phyloP scores from a whole-genome alignment of 1,140 invertebrate species.

The Oedothorax gibbosus region DNA sequence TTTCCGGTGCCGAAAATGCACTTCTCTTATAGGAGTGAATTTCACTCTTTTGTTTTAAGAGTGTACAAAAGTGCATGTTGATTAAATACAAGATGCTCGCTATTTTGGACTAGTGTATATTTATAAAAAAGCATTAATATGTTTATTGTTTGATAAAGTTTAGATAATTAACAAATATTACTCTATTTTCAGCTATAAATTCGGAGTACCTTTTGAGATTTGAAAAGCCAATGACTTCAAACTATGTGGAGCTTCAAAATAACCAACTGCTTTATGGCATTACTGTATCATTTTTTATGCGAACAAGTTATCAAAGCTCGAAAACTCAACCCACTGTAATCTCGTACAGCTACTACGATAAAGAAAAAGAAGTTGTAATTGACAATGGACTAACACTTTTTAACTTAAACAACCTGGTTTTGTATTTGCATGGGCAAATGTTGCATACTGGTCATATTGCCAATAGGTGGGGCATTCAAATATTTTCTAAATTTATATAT shows the following conservation, averaged over 20 bases:
- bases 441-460: slow-evolving; percentile 37
- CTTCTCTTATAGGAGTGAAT: too few relatives aligned
- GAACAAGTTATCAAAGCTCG: not conserved
- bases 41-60: too few relatives aligned
- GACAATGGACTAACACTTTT: slow-evolving; percentile 54
- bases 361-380: not conserved
- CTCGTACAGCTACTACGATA: slow-evolving; percentile 42
- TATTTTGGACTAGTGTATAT: too few relatives aligned
- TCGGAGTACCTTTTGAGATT: slow-evolving; percentile 28
- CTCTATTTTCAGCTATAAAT: slow-evolving; percentile 22
- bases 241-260: slow-evolving; percentile 35
- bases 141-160: too few relatives aligned
- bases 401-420: slow-evolving; percentile 30
- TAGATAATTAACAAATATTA: too few relatives aligned
- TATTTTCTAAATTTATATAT: not conserved
- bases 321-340: slow-evolving; percentile 31
- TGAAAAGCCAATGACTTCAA: slow-evolving; percentile 16
- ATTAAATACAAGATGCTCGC: too few relatives aligned
- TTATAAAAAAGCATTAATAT: too few relatives aligned
- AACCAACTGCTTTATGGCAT: slow-evolving; percentile 18
- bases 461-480: slow-evolving; percentile 26
- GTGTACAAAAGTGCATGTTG: too few relatives aligned
- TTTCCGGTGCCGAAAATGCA: too few relatives aligned
- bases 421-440: slow-evolving; percentile 48
- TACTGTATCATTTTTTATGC: slow-evolving; percentile 55